Evolutionary conservation across 2,113 vertebrate genomes (phyloP).

Genomic region (Meriones unguiculatus): DNA sequence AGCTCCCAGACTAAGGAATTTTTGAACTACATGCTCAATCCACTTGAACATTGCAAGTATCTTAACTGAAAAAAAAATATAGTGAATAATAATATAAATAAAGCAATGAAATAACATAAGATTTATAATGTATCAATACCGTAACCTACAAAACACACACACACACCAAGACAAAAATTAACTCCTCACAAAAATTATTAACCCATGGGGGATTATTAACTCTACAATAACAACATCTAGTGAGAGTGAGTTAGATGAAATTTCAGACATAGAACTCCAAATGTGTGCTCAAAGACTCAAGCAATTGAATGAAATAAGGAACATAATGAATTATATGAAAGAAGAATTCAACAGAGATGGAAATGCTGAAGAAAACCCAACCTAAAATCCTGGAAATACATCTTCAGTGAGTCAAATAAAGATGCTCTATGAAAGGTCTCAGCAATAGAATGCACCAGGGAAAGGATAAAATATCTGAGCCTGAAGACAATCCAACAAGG

Average conservation of each 20-base stretch:
- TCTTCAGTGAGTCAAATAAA: neutral
- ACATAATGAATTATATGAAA: neutral
- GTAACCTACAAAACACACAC: neutral
- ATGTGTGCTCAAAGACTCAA: neutral
- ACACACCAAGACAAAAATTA: neutral
- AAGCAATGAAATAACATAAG: neutral
- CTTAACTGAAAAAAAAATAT: neutral
- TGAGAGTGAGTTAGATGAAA: neutral
- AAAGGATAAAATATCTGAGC: neutral
- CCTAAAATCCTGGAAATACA: neutral
- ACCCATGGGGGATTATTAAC: neutral
- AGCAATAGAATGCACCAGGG: neutral
- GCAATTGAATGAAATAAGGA: neutral
- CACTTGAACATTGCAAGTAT: neutral
- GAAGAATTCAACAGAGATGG: neutral
- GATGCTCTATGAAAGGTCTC: neutral
- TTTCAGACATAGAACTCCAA: neutral
- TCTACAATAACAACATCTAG: neutral
- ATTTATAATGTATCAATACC: neutral
- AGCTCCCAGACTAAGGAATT: neutral
- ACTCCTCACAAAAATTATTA: neutral
- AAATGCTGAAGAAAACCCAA: neutral
- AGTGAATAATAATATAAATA: neutral
- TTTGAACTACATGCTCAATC: neutral
- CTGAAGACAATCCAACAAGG: neutral